phyloP scores from a whole-genome alignment of 2,113 vertebrate genomes.

The Holacanthus passer region DNA sequence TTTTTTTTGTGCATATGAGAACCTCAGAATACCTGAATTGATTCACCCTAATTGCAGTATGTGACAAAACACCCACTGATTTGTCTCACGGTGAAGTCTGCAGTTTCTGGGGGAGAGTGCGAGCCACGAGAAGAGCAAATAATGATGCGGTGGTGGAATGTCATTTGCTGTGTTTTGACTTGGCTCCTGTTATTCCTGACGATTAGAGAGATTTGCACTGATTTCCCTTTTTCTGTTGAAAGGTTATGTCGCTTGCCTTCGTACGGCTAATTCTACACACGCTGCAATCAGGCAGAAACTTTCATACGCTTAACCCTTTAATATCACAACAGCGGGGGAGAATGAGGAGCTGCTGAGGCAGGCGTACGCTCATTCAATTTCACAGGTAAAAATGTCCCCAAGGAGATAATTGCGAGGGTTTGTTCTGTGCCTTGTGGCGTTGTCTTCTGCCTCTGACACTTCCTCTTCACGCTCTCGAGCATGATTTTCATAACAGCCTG shows the following conservation, averaged over 20 bases:
- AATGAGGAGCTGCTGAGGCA: conserved; percentile 43
- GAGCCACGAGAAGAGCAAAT: conserved; percentile 50
- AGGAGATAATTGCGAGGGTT: conserved; percentile 51
- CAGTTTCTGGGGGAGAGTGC: conserved; percentile 36
- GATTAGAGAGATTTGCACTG: conserved; percentile 51
- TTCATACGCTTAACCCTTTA: conserved; percentile 43
- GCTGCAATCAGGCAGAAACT: conserved; percentile 39
- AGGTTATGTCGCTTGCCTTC: conserved; percentile 40
- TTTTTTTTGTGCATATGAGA: conserved; percentile 6
- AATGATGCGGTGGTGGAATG: conserved; percentile 53
- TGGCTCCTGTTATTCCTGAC: conserved; percentile 45
- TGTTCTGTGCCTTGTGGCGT: conserved; percentile 17
- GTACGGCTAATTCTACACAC: conserved; percentile 53
- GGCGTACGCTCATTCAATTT: conserved; percentile 20
- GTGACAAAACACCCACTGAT: conserved; percentile 66
- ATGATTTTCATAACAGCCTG: conserved; percentile 31
- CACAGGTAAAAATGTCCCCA: conserved; percentile 36
- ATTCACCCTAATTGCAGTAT: conserved; percentile 67
- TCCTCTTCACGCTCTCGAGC: conserved; percentile 10
- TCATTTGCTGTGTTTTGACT: conserved; percentile 49
- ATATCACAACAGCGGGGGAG: conserved; percentile 36
- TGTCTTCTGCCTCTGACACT: conserved; percentile 28
- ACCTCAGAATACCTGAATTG: conserved; percentile 60
- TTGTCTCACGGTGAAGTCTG: conserved; percentile 57
- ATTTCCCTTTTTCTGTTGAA: conserved; percentile 41